Evolutionary conservation across 2,888 invertebrate species (phyloP).

Genomic region (Neoaliturus tenellus): DNA sequence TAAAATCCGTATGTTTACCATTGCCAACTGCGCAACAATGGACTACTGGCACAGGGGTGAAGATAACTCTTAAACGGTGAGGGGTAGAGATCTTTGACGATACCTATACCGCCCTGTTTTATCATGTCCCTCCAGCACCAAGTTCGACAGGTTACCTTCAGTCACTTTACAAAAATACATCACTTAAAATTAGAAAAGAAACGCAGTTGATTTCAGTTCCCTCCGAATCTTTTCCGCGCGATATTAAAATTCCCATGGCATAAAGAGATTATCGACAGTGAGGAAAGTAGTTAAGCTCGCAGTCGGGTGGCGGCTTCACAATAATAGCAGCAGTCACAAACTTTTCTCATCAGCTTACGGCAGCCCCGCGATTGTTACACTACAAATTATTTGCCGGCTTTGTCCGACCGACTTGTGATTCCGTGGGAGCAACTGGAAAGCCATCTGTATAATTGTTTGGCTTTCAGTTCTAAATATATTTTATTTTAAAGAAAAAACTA

Average conservation of each 20-base stretch:
- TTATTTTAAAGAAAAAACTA: no score
- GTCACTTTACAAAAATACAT: no score
- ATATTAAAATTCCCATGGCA: neutral
- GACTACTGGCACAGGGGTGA: no score
- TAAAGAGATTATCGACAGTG: constrained; percentile 8
- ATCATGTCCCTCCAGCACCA: no score
- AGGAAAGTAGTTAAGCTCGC: constrained; percentile 8
- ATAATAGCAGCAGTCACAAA: constrained; percentile 16
- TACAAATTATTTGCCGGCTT: constrained; percentile 8
- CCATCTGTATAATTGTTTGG: no score
- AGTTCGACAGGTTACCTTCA: no score
- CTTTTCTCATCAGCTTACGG: constrained; percentile 32
- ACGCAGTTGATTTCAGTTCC: neutral
- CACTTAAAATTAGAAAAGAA: neutral
- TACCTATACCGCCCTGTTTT: no score
- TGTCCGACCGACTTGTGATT: neutral
- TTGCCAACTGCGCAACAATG: no score
- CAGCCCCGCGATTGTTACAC: neutral
- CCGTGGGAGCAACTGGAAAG: neutral
- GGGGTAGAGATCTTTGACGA: no score
- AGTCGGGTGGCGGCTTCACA: neutral
- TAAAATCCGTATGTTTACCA: no score
- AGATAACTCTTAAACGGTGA: no score
- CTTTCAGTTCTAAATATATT: no score
- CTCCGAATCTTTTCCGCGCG: neutral